Base-by-base conservation (phyloP, 2,797 vertebrate species). In the Cossypha dichroa region DNA sequence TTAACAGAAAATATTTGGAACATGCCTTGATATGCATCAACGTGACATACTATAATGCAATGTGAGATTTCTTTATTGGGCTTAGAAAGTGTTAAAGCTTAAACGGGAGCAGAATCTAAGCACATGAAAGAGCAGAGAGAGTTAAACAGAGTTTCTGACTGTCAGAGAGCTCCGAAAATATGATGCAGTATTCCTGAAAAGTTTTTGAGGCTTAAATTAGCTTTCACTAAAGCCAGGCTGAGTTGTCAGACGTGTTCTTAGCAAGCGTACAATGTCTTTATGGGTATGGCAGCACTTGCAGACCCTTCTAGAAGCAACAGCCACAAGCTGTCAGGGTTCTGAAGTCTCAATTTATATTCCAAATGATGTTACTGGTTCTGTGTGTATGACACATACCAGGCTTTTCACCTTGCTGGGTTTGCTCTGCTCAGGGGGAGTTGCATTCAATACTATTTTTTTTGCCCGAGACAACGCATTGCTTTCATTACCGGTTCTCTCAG, bases 151-250 rank as follows among this genome's bases (percentile, higher is more conserved):
- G 54, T 62, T 95, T 93, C 76, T 84, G 85, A 64, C 55, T 92
- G 60, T 74, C 68, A 59, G 36, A 54, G 40, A 18, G 38, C 38
- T 79, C 62, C 17, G 2, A 78, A 88, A 85, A 90, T 76, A 60
- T 0, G 4, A 36, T 77, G 25, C 36, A 70, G 13, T 81, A 76
- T 59, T 92, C 52, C 62, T 79, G 67, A 92, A 84, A 81, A 82
- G 45, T 70, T 70, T 90, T 59, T 82, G n/a, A 66, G 87, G 26
- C 51, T 90, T 73, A 94, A 90, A 73, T 94, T 84, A 85, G 45
- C 83, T 85, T 92, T 78, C 21, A 15, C 14, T 38, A 69, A 91
- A 88, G 52, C 23, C 66, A 66, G 14, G 11, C n/a, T 75, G 78
- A 85, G 49, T 78, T 88, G 92, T 87, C 83, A 95, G 67, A 79